phyloP scores from a whole-genome alignment of 2,113 vertebrate species.

The Oceanites oceanicus region DNA sequence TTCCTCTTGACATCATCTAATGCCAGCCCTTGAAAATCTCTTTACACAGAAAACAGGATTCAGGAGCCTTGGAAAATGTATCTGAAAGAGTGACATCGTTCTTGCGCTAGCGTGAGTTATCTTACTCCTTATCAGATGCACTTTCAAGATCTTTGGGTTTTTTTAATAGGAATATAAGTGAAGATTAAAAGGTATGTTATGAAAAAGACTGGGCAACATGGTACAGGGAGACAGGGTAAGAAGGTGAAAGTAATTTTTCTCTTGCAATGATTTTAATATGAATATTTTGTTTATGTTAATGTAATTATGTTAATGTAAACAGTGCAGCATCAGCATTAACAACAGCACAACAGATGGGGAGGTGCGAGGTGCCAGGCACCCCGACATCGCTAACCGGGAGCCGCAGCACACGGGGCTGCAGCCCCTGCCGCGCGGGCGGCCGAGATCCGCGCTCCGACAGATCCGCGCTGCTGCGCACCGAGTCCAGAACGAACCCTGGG shows the following conservation, averaged over 20 bases:
- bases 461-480: no score
- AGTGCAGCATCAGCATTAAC: not conserved
- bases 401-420: not conserved
- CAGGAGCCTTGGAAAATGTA: not conserved
- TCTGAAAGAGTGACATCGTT: not conserved
- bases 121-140: not conserved
- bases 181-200: not conserved
- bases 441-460: no score
- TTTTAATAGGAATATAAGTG: not conserved
- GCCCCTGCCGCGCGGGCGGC: no score
- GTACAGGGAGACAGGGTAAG: not conserved
- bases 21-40: not conserved
- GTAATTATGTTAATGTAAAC: slow-evolving; percentile 26
- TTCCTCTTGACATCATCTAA: not conserved
- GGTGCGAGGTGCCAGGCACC: not conserved
- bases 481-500: not conserved
- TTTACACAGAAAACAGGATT: not conserved
- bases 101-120: not conserved
- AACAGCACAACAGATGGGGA: slow-evolving; percentile 8
- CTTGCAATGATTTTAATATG: not conserved
- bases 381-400: no score
- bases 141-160: not conserved
- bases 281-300: slow-evolving; percentile 55
- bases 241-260: not conserved
- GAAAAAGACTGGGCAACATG: not conserved